Conservation (phyloP, 2,113 vertebrate genomes). For the Anguilla japonica region DNA sequence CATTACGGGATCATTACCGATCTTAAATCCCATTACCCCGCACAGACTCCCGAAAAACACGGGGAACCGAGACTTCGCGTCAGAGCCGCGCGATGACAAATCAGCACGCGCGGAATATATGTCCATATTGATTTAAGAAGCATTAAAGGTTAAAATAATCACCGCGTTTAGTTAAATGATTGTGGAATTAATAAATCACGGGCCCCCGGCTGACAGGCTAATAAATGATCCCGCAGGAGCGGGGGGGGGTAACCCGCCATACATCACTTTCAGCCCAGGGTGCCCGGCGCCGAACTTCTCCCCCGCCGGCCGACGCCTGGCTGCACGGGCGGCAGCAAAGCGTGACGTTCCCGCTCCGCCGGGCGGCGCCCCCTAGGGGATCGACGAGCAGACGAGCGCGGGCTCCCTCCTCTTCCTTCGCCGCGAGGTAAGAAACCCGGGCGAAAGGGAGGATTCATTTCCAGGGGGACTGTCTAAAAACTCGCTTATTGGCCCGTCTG, state of each 20-base stretch:
- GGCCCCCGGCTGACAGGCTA: conserved; percentile 6
- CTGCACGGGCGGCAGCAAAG: background rate
- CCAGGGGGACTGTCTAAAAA: background rate
- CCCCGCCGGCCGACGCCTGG: background rate
- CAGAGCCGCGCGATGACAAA: background rate
- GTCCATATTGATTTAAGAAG: conserved; percentile 15
- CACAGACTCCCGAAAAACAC: background rate
- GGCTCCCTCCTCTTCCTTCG: no score
- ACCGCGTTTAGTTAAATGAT: conserved; percentile 20
- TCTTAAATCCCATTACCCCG: background rate
- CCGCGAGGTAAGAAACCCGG: no score
- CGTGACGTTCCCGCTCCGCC: background rate
- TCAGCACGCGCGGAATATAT: conserved; percentile 5
- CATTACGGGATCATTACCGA: background rate
- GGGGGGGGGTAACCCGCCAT: conserved; percentile 25
- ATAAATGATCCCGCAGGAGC: conserved; percentile 8
- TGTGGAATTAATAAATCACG: conserved; percentile 18
- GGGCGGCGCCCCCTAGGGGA: background rate
- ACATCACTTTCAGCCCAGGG: conserved; percentile 13
- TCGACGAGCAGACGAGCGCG: background rate
- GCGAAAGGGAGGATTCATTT: background rate
- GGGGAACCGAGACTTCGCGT: background rate
- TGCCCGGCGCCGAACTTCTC: background rate
- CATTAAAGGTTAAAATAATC: conserved; percentile 27
- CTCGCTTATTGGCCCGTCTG: background rate